Base-by-base conservation (phyloP, 2,888 invertebrate genomes). In the Drosophila emarginata region DNA sequence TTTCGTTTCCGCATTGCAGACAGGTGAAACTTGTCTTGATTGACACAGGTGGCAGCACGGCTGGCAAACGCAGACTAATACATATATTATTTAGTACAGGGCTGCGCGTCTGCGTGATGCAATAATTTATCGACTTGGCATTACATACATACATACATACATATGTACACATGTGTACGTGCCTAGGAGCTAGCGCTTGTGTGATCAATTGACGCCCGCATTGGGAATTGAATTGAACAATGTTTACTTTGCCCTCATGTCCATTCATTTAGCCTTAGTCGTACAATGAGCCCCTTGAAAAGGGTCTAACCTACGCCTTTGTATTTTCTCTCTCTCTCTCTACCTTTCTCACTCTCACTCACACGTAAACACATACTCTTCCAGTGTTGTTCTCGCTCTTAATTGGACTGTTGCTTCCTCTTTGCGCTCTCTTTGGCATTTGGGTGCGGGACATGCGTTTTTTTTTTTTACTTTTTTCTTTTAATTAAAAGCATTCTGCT, bases 331-430 rank as follows among this genome's bases (percentile, higher is more conserved):
- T 7, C 36, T 32, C 36, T 14, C 45, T 14, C 84, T 78, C 79
- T 84, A 70, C 61, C 32, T 18, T 15, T 51, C 53, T 53, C 18
- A 21, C 53, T 15, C 11, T 28, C 53, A 18, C 53, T 14, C 12
- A 26, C 32, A 18, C 40, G 14, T 14, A 39, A 11, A 36, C 11
- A 23, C 21, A 11, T 9, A 36, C 36, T 36, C 32, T 18, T 36
- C 12, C 21, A 15, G 36, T 5, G 12, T 28, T 66, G 21, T 66
- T 73, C 79, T 32, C 32, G 9, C 32, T 79, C 79, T 81, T 76
- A 68, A 50, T 56, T 60, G 81, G 82, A 66, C 82, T 80, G 80
- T 80, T 80, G 80, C 80, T 80, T 80, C 61, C 81, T 45, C 77
- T 66, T 54, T 37, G 23, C 59, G 18, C 58, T 65, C 72, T 74